Base-by-base conservation (phyloP, 2,113 vertebrate genomes). In the Carlito syrichta region DNA sequence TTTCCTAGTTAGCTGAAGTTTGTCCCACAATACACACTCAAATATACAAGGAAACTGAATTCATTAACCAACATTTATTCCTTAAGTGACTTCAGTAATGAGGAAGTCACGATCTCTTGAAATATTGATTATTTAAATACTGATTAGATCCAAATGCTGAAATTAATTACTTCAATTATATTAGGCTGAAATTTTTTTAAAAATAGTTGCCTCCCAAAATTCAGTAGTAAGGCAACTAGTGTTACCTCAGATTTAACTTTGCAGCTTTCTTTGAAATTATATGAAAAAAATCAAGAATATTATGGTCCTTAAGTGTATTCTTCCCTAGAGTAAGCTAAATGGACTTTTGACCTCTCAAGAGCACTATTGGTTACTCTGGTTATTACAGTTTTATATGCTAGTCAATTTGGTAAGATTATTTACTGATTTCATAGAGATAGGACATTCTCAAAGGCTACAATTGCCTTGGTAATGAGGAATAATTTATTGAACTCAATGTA, bases 11-110 rank as follows among this genome's bases (percentile, higher is more conserved):
- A 60, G 11, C 23, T 40, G 20, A 73, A 56, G 48, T 48, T 11
- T 23, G 3, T 16, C 2, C 6, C 2, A 17, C 19, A 11, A 25
- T 5, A 16, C 8, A 48, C 0, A 25, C 52, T n/a, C 62, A 71
- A 63, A 58, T 35, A 10, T 17, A 52, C 16, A 17, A 85, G 62
- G 45, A 73, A 91, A 69, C 3, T 7, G 11, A 50, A 40, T 5
- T 63, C 54, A 22, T 40, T 71, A 19, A 27, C 40, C 25, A 85
- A 1, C 3, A 50, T 58, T 90, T 43, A 30, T 48, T 93, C 32
- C 17, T 81, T 60, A 54, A 76, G 66, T 48, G 7, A 6, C 38
- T 66, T 84, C 69, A 89, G 16, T 38, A 77, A 66, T 10, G 79
- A 87, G 40, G 38, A n/a, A 17, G 8, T 66, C 25, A 58, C 23